These are phyloP conservation scores for Dipodomys stephensi DNA, from an alignment of 2,113 vertebrate genomes.

Conservation along the genomic window DNA sequence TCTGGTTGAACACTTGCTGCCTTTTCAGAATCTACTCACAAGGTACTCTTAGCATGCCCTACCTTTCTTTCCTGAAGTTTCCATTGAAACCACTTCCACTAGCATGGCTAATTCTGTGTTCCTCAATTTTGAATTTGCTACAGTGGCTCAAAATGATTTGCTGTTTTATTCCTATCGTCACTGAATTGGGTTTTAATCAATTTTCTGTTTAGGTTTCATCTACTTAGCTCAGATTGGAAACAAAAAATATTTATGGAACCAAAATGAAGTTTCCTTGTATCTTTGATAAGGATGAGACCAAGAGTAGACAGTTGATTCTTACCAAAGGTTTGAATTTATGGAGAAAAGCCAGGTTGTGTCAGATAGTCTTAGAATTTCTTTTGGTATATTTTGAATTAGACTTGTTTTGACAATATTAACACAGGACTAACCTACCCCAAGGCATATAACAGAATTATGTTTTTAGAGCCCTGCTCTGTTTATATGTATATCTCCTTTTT, in stretches of 20 bases:
- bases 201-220: neutral
- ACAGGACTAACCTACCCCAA: neutral
- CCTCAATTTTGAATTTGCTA: neutral
- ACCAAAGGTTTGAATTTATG: neutral
- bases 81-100: neutral
- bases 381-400: neutral
- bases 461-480: neutral
- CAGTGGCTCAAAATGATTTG: neutral
- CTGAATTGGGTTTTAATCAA: neutral
- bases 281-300: neutral
- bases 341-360: neutral
- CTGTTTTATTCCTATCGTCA: neutral
- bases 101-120: neutral
- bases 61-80: neutral
- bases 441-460: neutral
- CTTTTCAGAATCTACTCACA: neutral
- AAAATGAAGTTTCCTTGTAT: neutral
- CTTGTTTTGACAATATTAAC: neutral
- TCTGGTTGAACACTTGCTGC: neutral
- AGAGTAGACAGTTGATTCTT: neutral
- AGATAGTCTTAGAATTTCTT: neutral
- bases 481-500: slow-evolving; percentile 38
- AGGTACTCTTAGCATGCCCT: neutral
- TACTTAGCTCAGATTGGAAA: neutral
- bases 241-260: neutral